A percentile compares a stretch with the other conserved stretches of the same genome.
phyloP scores from a whole-genome alignment of 1,140 invertebrate genomes.

The Pseudomyrmex dendroicus region DNA sequence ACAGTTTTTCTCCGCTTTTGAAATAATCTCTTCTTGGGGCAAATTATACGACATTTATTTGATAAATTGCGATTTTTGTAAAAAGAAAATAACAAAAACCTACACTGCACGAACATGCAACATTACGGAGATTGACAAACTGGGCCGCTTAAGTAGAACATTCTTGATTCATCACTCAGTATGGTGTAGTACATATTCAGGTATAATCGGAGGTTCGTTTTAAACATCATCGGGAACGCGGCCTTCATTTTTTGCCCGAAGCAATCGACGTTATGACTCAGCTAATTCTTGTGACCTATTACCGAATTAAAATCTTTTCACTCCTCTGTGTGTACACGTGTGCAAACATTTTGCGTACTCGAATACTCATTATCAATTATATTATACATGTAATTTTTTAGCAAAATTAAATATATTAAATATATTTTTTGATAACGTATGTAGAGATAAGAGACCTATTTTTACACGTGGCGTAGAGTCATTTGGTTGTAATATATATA shows the following conservation, averaged over 20 bases:
- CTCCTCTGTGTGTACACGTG: background rate
- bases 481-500: background rate
- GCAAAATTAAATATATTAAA: too few relatives aligned
- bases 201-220: constrained; percentile 40
- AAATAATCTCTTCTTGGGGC: constrained; percentile 2
- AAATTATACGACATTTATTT: background rate
- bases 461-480: constrained; percentile 7
- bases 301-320: background rate
- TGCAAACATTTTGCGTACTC: background rate
- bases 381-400: background rate
- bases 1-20: background rate
- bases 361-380: background rate
- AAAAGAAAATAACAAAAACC: constrained; percentile 21
- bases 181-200: constrained; percentile 11
- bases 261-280: constrained; percentile 23
- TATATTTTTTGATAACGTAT: too few relatives aligned
- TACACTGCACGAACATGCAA: constrained; percentile 34
- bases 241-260: background rate
- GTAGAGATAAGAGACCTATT: background rate
- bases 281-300: constrained; percentile 14
- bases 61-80: constrained; percentile 28
- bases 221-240: background rate
- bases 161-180: constrained; percentile 31
- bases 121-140: constrained; percentile 38
- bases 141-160: constrained; percentile 29